Evolutionary conservation across 2,888 invertebrate genomes (phyloP).

Genomic region (Lomographa bimaculata): DNA sequence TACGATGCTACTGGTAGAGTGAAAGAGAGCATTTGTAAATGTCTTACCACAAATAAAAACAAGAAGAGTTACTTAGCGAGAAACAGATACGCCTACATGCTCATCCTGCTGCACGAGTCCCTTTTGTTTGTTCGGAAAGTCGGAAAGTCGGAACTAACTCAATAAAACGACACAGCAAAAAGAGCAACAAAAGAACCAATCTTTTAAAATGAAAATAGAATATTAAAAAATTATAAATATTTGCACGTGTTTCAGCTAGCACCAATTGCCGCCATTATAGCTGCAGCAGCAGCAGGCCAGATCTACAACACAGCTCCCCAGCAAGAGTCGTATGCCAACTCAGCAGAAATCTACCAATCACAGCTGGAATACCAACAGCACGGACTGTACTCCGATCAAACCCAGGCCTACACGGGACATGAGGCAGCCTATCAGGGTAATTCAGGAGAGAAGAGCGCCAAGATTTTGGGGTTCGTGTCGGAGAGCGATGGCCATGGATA

Average conservation of each 20-base stretch:
- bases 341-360: slow-evolving; percentile 59
- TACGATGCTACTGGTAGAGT: too few species aligned
- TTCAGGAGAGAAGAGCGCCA: slow-evolving; percentile 52
- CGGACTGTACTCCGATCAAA: slow-evolving; percentile 48
- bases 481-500: slow-evolving; percentile 63
- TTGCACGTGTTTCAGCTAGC: slow-evolving; percentile 58
- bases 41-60: too few species aligned
- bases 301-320: slow-evolving; percentile 41
- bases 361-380: slow-evolving; percentile 52
- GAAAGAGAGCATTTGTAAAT: too few species aligned
- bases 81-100: too few species aligned
- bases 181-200: too few species aligned
- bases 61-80: too few species aligned
- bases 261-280: slow-evolving; percentile 52
- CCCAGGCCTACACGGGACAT: slow-evolving; percentile 40
- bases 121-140: too few species aligned
- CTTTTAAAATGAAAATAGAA: too few species aligned
- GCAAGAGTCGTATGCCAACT: slow-evolving; percentile 42
- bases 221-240: too few species aligned
- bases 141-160: too few species aligned
- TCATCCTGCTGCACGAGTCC: too few species aligned
- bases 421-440: slow-evolving; percentile 26
- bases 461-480: slow-evolving; percentile 52
- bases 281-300: slow-evolving; percentile 57
- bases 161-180: too few species aligned